Base-by-base conservation (phyloP, 2,113 vertebrate species). In the Isurus oxyrinchus region DNA sequence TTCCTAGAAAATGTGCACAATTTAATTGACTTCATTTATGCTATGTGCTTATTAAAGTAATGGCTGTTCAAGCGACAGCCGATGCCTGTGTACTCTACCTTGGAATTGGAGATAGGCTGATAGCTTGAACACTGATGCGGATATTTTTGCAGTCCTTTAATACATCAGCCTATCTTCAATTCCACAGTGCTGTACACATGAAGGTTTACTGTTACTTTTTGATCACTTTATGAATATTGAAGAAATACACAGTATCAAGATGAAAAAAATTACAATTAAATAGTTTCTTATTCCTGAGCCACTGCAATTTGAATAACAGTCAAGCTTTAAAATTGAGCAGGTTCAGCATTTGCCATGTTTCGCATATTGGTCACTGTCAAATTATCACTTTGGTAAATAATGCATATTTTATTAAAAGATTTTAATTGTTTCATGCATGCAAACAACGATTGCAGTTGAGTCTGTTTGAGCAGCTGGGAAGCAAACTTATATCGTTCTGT, bases 221-320 rank as follows among this genome's bases (percentile, higher is more conserved):
- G 63, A 72, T 95, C 67, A 95, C 66, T 53, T 59, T 67, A 94
- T 94, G 93, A 94, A 94, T 94, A 94, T 94, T 95, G 94, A 95
- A 69, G 40, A 69, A 95, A 67, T 59, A 63, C 90, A 57, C 84
- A 61, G 16, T 53, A 95, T 55, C 66, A 95, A 72, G 44, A 55
- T 95, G 49, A 55, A 95, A 31, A 94, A 95, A 27, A 95, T 95
- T 95, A 95, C 63, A 67, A 95, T 7, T 67, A 95, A 95, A 67
- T 40, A 49, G 93, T 23, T 57, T 27, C 11, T 95, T 95, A 95
- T 95, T 69, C 61, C 66, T 95, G 94, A 69, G 44, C 44, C 5
- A 53, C 63, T 69, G 44, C 94, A 95, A 49, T 69, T 49, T 49
- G 6, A 69, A 69, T 49, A 69, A 8, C 16, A 63, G 59, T 59